A percentile compares a stretch with the other conserved stretches of the same genome.
phyloP scores from a whole-genome alignment of 2,797 vertebrate genomes.

The Melanotaenia trifasciata region DNA sequence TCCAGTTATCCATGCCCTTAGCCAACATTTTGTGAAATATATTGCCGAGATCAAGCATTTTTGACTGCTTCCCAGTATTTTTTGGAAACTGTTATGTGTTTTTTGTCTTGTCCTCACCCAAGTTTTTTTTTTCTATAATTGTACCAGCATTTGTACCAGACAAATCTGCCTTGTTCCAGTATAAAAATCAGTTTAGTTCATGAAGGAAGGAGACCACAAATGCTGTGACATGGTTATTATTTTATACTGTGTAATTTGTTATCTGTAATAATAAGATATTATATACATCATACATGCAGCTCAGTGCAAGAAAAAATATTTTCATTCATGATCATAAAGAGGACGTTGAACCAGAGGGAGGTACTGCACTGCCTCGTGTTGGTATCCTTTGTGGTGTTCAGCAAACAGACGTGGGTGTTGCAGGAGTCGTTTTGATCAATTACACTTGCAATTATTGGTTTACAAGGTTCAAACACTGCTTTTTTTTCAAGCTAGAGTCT shows the following conservation, averaged over 20 bases:
- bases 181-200: conserved; percentile 22
- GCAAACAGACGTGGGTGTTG: conserved; percentile 10
- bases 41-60: neutral
- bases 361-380: neutral
- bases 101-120: neutral
- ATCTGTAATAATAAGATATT: conserved; percentile 22
- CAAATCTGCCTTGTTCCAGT: conserved; percentile 1
- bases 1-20: too few relatives aligned
- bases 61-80: neutral
- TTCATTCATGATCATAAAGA: conserved; percentile 10
- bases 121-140: conserved; percentile 9
- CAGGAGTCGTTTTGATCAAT: conserved; percentile 23
- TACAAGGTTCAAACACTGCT: conserved; percentile 7
- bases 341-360: conserved; percentile 12
- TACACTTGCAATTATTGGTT: conserved; percentile 24
- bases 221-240: conserved; percentile 19
- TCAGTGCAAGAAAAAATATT: conserved; percentile 8
- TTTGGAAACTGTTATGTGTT: neutral
- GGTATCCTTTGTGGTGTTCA: conserved; percentile 1
- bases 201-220: neutral
- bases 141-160: neutral
- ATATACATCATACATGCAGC: neutral
- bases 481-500: neutral
- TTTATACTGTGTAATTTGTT: conserved; percentile 18
- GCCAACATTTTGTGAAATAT: too few relatives aligned